phyloP scores from a whole-genome alignment of 2,797 vertebrate species.

The Nothura maculosa region DNA sequence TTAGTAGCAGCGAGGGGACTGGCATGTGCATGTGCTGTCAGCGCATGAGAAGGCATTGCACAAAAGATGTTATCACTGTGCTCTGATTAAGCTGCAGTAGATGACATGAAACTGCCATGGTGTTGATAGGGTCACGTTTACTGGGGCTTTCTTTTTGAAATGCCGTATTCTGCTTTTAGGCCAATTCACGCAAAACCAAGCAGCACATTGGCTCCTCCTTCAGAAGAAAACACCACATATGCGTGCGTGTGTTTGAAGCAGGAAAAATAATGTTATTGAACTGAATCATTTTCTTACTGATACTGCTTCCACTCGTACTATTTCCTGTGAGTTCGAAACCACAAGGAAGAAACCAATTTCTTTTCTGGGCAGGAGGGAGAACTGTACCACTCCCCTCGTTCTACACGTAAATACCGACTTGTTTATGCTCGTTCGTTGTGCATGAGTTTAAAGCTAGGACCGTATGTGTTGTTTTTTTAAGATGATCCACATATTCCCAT shows the following conservation, averaged over 20 bases:
- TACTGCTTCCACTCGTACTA: neutral
- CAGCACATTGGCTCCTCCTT: neutral
- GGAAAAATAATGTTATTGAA: neutral
- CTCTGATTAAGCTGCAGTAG: neutral
- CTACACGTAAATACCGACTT: neutral
- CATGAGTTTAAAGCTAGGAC: rapidly evolving
- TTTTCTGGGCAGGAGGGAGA: neutral
- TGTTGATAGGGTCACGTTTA: rapidly evolving
- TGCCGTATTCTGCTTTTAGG: rapidly evolving
- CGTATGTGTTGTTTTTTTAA: neutral
- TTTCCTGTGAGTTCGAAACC: slow-evolving; percentile 45
- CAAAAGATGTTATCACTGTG: neutral
- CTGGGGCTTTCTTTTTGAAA: neutral
- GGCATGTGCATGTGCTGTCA: neutral
- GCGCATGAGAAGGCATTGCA: rapidly evolving
- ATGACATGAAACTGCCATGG: rapidly evolving
- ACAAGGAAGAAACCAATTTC: rapidly evolving
- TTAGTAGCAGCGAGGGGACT: rapidly evolving
- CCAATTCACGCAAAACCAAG: neutral
- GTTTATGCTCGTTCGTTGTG: rapidly evolving
- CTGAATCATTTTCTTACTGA: neutral
- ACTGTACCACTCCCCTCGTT: rapidly evolving
- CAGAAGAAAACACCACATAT: neutral
- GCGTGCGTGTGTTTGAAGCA: neutral
- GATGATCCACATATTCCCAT: neutral